Evolutionary conservation across 2,113 vertebrate species (phyloP), one percentile per base, ranked within the genome.

Genomic region (Coturnix japonica): DNA sequence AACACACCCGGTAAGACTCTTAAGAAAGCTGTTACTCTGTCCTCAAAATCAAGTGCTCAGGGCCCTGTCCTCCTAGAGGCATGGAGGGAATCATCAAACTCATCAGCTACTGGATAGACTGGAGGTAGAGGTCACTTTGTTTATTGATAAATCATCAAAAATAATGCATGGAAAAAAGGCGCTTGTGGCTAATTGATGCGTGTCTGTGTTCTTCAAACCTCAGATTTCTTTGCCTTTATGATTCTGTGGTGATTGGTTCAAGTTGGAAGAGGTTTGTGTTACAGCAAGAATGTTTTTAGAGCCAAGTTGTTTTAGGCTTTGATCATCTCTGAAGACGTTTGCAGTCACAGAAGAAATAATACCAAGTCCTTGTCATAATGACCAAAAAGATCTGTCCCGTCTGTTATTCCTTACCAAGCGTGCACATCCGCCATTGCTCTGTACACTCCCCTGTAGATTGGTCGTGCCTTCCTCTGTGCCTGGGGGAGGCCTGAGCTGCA

Each of bases 351-450:
- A 67, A 67, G 73, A 91, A 74, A n/a, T 49, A 81, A 60, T 74
- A 23, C 21, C 26, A 28, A 1, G 0, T 61, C 7, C 4, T 82
- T n/a, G 16, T 79, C 47, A 5, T 13, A n/a, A 23, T 54, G 57
- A 37, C 46, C 76, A 76, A 85, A 57, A 60, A 69, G 81, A 81
- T 89, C 67, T 21, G 44, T n/a, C 66, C 35, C 35, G 11, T 93
- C 75, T 16, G 3, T 59, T 92, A 44, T 80, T 87, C 87, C 87
- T 91, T 76, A 37, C 63, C 56, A 37, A 31, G 53, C 61, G 21
- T 0, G 0, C 6, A 1, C 10, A 41, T 75, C 54, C 0, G 0
- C 33, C 0, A 0, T 37, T 11, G 33, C 37, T 85, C 81, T 76
- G 26, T 53, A 30, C 61, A 67, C 44, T 87, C 21, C 25, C 69